Percentiles rank a stretch among this genome's conserved stretches.
These are phyloP conservation scores for Dryomyza anilis DNA, from an alignment of 2,888 invertebrate species.

Conservation along the genomic window DNA sequence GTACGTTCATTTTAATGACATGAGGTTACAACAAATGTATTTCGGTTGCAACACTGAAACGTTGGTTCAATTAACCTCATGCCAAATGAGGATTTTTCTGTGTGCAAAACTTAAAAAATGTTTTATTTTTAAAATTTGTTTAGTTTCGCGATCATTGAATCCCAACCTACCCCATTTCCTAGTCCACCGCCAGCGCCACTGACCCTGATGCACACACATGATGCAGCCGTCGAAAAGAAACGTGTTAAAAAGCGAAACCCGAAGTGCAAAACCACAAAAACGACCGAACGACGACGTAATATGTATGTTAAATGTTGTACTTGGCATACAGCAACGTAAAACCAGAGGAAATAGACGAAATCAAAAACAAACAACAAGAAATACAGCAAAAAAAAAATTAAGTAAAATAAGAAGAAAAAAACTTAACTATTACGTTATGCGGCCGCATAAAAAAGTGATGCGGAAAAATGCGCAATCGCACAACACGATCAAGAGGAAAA, in stretches of 20 bases:
- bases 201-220: not conserved
- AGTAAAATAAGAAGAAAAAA: not conserved
- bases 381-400: not conserved
- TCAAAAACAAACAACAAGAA: constrained; percentile 10
- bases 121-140: not conserved
- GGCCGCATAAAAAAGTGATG: not conserved
- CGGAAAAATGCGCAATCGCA: not conserved
- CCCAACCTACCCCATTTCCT: not conserved
- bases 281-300: not conserved
- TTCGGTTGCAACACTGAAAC: no score
- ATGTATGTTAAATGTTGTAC: not conserved
- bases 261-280: not conserved
- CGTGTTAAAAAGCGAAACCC: not conserved
- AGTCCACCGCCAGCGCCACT: not conserved
- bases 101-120: no score
- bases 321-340: not conserved
- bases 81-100: no score
- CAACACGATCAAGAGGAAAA: not conserved
- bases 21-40: no score
- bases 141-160: not conserved
- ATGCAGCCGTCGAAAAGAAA: not conserved
- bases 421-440: not conserved
- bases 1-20: no score
- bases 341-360: not conserved
- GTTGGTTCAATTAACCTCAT: no score